A percentile compares a stretch with the other conserved stretches of the same genome.
phyloP scores from a whole-genome alignment of 2,113 vertebrate species.

The Lasiurus borealis region DNA sequence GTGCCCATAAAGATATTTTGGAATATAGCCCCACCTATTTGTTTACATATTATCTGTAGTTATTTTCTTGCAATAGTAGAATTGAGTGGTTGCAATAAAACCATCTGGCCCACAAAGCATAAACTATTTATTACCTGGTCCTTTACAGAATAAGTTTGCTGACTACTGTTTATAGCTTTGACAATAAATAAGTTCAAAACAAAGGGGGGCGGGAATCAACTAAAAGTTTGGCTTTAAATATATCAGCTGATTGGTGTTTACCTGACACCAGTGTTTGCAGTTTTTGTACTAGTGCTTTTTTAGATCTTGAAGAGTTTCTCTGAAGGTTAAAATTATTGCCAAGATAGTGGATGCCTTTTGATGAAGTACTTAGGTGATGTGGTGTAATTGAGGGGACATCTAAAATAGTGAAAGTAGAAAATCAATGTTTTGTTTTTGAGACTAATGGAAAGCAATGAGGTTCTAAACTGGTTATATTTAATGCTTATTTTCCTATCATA shows the following conservation, averaged over 20 bases:
- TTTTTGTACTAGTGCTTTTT: background rate
- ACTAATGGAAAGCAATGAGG: background rate
- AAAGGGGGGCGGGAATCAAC: background rate
- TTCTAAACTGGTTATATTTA: constrained; percentile 7
- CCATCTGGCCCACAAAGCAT: background rate
- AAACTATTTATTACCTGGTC: background rate
- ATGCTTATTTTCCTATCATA: constrained; percentile 21
- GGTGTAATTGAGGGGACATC: background rate
- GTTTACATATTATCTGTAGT: background rate
- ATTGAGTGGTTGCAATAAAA: background rate
- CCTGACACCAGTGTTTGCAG: constrained; percentile 12
- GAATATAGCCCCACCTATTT: background rate
- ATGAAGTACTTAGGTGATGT: background rate
- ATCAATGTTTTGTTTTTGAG: constrained; percentile 17
- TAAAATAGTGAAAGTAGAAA: constrained; percentile 35
- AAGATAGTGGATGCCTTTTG: constrained; percentile 13
- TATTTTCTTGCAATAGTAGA: background rate
- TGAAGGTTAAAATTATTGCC: constrained; percentile 53
- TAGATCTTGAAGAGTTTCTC: constrained; percentile 1
- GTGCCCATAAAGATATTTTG: constrained; percentile 6
- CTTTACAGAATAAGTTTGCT: constrained; percentile 25
- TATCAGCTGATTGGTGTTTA: constrained; percentile 41
- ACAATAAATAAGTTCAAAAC: constrained; percentile 36
- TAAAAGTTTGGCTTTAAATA: background rate
- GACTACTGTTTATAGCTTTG: background rate